Evolutionary conservation across 1,140 invertebrate species (phyloP), one percentile per base, ranked within the genome.

Genomic region (Linepithema humile): DNA sequence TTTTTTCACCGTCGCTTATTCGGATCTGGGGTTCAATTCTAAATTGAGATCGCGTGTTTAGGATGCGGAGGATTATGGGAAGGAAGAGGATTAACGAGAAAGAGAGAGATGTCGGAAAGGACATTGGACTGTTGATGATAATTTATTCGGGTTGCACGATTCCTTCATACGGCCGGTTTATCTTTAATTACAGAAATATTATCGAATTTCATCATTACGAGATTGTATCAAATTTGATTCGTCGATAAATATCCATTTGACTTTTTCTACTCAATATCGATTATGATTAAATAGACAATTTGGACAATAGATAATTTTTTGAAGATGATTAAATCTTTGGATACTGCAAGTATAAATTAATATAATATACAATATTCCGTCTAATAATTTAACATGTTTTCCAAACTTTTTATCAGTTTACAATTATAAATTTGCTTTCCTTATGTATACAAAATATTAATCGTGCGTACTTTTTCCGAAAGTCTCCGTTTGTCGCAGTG

Each of bases 21-120:
- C 48, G 48, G 62, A 70, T 80, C 35, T 29, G 64, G 64, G 35
- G 43, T 80, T 69, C 75, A 20, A 80, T 69, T 80, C 75, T 70
- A 70, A 80, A 80, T 80, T 80, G 75, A 80, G 75, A 80, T 70
- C 75, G 64, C 75, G 64, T 80, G 75, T 70, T 80, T 80, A 69
- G 64, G 75, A 69, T 43, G 48, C 64, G 75, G 12, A 43, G 75
- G 75, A 80, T 80, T 80, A 80, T 15, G 48, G 64, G 35, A 48
- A 80, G 48, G 75, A 69, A 80, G 75, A 70, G 75, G 64, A 80
- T 70, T 70, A 78, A 48, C n/a, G 29, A 12, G 48, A 23, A 57
- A 57, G 32, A 78, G 48, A n/a, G 23, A 32, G n/a, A n/a, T n/a
- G 17, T 53, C 23, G 15, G 32, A 53, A 55, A 55, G 75, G 48